A percentile compares a stretch with the other conserved stretches of the same genome.
phyloP scores from a whole-genome alignment of 2,888 invertebrate genomes.

The Chaetogeoica ovagalla region DNA sequence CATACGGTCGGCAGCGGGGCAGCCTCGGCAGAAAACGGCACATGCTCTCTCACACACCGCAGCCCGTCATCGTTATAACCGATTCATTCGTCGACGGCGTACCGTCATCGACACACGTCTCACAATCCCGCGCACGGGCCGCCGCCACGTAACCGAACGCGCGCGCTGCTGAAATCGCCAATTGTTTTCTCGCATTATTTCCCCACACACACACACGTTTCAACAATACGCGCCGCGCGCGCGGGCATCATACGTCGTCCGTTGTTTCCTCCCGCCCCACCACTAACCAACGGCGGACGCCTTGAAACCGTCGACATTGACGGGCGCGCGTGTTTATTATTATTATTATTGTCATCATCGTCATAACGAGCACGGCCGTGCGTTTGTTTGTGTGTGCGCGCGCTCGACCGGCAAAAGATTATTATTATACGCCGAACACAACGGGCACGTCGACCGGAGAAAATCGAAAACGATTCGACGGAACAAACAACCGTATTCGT shows the following conservation, averaged over 20 bases:
- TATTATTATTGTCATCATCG: not conserved
- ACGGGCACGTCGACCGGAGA: too few relatives aligned
- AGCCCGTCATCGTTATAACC: too few relatives aligned
- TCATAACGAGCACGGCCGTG: too few relatives aligned
- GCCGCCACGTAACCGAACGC: not conserved
- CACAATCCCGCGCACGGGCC: too few relatives aligned
- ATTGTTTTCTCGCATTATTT: not conserved
- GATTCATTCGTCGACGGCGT: not conserved
- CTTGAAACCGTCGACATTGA: slow-evolving; percentile 37
- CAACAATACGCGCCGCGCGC: too few relatives aligned
- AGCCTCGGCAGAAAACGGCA: slow-evolving; percentile 25
- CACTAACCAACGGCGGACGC: too few relatives aligned
- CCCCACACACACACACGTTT: too few relatives aligned
- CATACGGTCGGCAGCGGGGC: not conserved
- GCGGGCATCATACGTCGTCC: not conserved
- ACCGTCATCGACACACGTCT: slow-evolving; percentile 4
- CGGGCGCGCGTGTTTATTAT: slow-evolving; percentile 13
- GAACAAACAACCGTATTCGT: too few relatives aligned
- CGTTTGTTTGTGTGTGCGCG: too few relatives aligned
- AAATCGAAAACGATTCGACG: not conserved
- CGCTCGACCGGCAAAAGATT: too few relatives aligned
- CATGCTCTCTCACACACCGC: slow-evolving; percentile 2
- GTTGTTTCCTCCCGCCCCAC: not conserved
- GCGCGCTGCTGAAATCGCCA: too few relatives aligned
- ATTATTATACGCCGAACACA: too few relatives aligned